Evolutionary conservation across 2,113 vertebrate species (phyloP).

Genomic region (Tachycineta bicolor): DNA sequence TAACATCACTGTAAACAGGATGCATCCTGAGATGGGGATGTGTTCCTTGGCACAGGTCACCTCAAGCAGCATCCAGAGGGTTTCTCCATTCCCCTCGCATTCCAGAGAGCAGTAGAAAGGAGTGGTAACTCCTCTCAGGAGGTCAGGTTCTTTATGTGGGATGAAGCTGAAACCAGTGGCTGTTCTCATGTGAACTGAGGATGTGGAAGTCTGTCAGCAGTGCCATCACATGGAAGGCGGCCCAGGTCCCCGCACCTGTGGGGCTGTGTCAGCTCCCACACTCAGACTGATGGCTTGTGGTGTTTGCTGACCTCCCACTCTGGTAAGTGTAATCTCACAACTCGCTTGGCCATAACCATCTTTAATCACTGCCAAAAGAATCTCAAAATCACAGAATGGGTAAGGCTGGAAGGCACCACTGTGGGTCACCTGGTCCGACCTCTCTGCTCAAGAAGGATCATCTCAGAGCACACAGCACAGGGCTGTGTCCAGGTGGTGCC

Average conservation of each 20-base stretch:
- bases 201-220: neutral
- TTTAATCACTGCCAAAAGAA: neutral
- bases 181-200: neutral
- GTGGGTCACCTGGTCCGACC: neutral
- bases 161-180: neutral
- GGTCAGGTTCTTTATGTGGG: rapidly evolving
- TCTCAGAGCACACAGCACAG: neutral
- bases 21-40: neutral
- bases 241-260: rapidly evolving
- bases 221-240: rapidly evolving
- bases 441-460: neutral
- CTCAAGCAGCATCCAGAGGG: neutral
- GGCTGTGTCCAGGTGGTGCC: no score
- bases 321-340: neutral
- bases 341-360: rapidly evolving
- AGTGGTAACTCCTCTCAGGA: neutral
- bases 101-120: neutral
- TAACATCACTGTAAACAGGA: neutral
- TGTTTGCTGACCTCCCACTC: neutral
- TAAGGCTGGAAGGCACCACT: neutral
- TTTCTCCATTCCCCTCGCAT: neutral
- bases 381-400: neutral
- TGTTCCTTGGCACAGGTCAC: neutral
- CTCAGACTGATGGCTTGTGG: rapidly evolving
- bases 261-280: neutral